Evolutionary conservation across 2,797 vertebrate genomes (phyloP).

Genomic region (Eidolon dupreanum): DNA sequence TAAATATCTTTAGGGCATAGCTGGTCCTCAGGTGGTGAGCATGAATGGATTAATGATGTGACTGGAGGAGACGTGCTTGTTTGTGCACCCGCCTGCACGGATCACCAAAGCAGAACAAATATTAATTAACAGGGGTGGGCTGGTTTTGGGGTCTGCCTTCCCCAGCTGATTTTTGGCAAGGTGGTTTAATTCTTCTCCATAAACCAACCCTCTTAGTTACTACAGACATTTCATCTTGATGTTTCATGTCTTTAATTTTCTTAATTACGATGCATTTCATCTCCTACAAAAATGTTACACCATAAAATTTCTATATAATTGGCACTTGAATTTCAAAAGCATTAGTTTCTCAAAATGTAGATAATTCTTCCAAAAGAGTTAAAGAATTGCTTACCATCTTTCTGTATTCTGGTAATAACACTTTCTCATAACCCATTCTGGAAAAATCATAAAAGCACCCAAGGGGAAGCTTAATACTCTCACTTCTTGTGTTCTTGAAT

Average conservation of each 20-base stretch:
- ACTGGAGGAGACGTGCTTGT: slow-evolving; percentile 76
- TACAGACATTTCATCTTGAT: slow-evolving; percentile 58
- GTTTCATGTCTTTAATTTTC: not conserved
- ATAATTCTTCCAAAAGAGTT: slow-evolving; percentile 41
- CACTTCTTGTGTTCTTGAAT: not conserved
- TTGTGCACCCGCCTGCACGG: slow-evolving; percentile 74
- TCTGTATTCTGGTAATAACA: slow-evolving; percentile 19
- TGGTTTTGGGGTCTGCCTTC: slow-evolving; percentile 76
- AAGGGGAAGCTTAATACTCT: not conserved
- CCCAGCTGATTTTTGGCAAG: slow-evolving; percentile 65
- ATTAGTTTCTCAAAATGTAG: slow-evolving; percentile 45
- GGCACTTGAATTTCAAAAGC: slow-evolving; percentile 33
- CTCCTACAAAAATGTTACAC: slow-evolving; percentile 29
- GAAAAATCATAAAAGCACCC: slow-evolving; percentile 5
- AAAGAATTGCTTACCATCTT: slow-evolving; percentile 15
- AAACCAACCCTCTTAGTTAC: slow-evolving; percentile 60
- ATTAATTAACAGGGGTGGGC: slow-evolving; percentile 83
- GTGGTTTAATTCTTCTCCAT: slow-evolving; percentile 40
- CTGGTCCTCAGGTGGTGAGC: slow-evolving; percentile 83
- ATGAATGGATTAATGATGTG: slow-evolving; percentile 83
- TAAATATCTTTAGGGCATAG: slow-evolving; percentile 84
- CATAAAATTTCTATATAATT: slow-evolving; percentile 28
- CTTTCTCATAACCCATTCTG: not conserved
- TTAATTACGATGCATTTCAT: slow-evolving; percentile 54
- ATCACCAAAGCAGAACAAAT: slow-evolving; percentile 84